A percentile compares a stretch with the other conserved stretches of the same genome.
Conservation (phyloP, 1,140 invertebrate genomes). For the Ooceraea biroi region DNA sequence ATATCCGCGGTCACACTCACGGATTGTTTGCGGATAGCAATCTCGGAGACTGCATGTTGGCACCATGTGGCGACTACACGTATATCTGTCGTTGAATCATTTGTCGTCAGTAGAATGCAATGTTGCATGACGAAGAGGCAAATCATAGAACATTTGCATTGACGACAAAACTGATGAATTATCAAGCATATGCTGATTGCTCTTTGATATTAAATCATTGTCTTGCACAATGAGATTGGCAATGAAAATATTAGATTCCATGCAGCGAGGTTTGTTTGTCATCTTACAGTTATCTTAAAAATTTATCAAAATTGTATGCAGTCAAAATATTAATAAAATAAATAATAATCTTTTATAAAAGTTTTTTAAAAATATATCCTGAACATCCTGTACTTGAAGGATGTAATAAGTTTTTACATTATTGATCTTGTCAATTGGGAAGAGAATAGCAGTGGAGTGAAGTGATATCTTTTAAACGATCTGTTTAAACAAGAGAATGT, state of each 20-base stretch:
- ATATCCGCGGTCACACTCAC: background rate
- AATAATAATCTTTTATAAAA: too few species aligned
- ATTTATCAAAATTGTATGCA: too few species aligned
- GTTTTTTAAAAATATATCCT: too few species aligned
- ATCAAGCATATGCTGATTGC: background rate
- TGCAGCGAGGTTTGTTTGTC: too few species aligned
- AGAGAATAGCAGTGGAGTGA: background rate
- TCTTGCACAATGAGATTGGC: background rate
- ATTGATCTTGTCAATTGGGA: background rate
- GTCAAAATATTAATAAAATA: too few species aligned
- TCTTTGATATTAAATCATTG: background rate
- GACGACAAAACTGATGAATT: slow-evolving; percentile 8
- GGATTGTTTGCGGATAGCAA: background rate
- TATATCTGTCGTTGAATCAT: background rate
- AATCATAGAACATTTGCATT: slow-evolving; percentile 22
- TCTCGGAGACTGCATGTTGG: slow-evolving; percentile 4
- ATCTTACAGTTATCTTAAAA: too few species aligned
- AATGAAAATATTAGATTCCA: too few species aligned
- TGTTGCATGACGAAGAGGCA: slow-evolving; percentile 8
- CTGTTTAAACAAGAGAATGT: background rate
- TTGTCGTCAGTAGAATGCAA: slow-evolving; percentile 10
- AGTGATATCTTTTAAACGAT: background rate
- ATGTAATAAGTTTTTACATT: background rate
- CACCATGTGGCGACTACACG: background rate
- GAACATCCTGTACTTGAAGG: too few species aligned